These are phyloP conservation scores for Bombycilla garrulus DNA, from an alignment of 2,113 vertebrate species.

Conservation along the genomic window DNA sequence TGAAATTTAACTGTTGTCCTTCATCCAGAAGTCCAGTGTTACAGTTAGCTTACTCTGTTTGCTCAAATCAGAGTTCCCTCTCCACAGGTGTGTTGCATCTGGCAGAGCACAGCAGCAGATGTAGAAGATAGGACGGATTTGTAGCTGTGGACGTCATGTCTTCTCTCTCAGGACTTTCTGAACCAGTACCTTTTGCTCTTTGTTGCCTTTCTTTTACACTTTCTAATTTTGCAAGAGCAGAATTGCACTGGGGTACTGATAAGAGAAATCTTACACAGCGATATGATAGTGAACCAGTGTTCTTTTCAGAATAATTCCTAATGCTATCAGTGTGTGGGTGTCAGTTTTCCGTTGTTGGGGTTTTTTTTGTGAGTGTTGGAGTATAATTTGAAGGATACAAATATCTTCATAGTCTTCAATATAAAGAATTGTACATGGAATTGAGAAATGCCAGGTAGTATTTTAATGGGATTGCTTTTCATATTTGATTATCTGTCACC, in stretches of 20 bases:
- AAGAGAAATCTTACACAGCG: background rate
- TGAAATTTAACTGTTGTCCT: background rate
- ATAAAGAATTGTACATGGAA: background rate
- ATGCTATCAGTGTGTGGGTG: fast-evolving
- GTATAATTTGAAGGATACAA: background rate
- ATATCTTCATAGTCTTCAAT: background rate
- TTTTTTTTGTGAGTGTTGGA: background rate
- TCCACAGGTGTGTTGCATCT: background rate
- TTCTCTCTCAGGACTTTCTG: background rate
- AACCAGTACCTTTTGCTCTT: background rate
- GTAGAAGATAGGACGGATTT: background rate
- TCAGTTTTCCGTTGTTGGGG: background rate
- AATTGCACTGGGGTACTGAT: background rate
- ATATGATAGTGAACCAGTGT: background rate
- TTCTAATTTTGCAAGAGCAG: background rate
- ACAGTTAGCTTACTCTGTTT: background rate
- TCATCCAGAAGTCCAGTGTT: background rate
- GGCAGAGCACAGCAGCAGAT: background rate
- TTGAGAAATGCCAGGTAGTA: background rate
- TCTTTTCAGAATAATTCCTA: background rate
- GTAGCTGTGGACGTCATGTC: background rate
- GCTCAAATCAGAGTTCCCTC: background rate
- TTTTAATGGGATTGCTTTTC: background rate
- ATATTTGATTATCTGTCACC: background rate
- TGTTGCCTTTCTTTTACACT: background rate